phyloP scores from a whole-genome alignment of 1,140 invertebrate species.

The Apocrypta bakeri region DNA sequence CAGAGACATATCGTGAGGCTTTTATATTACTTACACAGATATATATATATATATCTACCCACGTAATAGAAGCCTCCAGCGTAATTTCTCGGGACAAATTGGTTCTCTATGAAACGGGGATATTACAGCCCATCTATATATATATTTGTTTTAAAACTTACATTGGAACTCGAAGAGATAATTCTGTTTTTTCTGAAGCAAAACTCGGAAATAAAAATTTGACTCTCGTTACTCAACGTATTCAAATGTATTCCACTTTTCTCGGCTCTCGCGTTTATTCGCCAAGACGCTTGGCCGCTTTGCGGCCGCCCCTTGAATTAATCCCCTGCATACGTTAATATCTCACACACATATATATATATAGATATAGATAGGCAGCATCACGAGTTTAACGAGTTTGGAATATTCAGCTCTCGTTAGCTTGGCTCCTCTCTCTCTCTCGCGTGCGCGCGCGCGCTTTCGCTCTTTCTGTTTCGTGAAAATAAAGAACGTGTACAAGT shows the following conservation, averaged over 20 bases:
- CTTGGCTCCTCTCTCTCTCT: constrained; percentile 14
- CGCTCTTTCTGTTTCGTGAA: constrained; percentile 6
- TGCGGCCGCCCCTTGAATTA: constrained; percentile 71
- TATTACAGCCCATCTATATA: no score
- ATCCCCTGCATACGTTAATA: constrained; percentile 65
- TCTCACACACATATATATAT: background rate
- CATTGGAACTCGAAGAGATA: background rate
- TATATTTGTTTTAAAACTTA: no score
- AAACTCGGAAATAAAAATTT: no score
- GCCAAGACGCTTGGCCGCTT: constrained; percentile 64
- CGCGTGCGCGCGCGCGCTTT: no score
- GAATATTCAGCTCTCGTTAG: constrained; percentile 46
- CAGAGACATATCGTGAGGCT: background rate
- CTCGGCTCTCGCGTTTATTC: constrained; percentile 55
- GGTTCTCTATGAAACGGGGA: no score
- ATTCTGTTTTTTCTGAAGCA: no score
- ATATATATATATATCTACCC: background rate
- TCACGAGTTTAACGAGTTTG: constrained; percentile 66
- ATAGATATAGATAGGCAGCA: background rate
- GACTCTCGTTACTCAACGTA: constrained; percentile 11
- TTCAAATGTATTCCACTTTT: constrained; percentile 61
- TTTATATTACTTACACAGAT: background rate
- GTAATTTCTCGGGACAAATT: no score
- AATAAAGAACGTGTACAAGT: constrained; percentile 61
- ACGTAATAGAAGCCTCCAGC: background rate